phyloP scores from a whole-genome alignment of 1,140 invertebrate species.

The Trachelipus rathkii region DNA sequence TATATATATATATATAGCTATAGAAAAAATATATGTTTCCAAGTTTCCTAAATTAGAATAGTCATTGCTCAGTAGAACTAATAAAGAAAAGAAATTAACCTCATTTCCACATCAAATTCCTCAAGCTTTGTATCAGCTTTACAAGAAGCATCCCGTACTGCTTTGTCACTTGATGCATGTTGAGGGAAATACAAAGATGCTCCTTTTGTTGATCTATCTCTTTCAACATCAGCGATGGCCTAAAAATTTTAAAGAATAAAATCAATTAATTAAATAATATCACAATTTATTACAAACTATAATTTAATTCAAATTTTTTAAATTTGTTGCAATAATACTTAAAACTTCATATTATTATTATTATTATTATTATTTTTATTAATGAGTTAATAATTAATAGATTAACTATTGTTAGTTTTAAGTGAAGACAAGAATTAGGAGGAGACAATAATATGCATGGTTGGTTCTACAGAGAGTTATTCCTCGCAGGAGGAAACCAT shows the following conservation, averaged over 20 bases:
- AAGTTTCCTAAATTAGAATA: background rate
- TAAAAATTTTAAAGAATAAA: conserved; percentile 35
- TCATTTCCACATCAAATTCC: conserved; percentile 56
- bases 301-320: background rate
- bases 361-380: too few species aligned
- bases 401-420: too few species aligned
- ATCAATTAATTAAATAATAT: background rate
- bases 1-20: background rate
- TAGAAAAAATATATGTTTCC: background rate
- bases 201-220: conserved; percentile 50
- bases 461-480: too few species aligned
- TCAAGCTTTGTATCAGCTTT: conserved; percentile 54
- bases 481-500: too few species aligned
- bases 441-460: too few species aligned
- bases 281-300: background rate
- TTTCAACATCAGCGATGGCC: conserved; percentile 51
- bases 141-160: conserved; percentile 54
- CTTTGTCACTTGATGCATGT: conserved; percentile 53
- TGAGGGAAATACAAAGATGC: conserved; percentile 54
- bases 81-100: conserved; percentile 46
- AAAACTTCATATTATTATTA: too few species aligned
- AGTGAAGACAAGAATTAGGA: too few species aligned
- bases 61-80: background rate
- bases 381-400: too few species aligned
- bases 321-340: background rate